Conservation (phyloP, 2,888 invertebrate genomes). For the Falcaria lacertinaria region DNA sequence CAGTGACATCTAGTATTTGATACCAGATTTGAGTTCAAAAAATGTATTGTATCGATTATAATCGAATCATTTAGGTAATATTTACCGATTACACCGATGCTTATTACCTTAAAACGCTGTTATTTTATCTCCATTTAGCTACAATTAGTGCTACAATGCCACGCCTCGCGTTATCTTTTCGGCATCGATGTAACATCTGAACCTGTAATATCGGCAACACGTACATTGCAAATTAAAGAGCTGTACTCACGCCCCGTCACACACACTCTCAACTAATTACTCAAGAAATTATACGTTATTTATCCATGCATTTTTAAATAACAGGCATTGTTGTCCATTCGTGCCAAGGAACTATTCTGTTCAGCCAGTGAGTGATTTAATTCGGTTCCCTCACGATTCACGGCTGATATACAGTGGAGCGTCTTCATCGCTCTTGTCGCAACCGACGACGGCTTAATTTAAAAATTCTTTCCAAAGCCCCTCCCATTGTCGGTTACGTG, state of each 20-base stretch:
- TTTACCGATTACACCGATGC: constrained; percentile 21
- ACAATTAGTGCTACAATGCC: constrained; percentile 63
- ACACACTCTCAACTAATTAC: constrained; percentile 64
- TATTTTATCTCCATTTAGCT: constrained; percentile 58
- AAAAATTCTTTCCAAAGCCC: constrained; percentile 20
- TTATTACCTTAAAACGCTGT: constrained; percentile 40
- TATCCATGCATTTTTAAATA: constrained; percentile 73
- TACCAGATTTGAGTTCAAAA: too few relatives aligned
- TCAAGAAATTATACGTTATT: constrained; percentile 71
- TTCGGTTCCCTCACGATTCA: constrained; percentile 61
- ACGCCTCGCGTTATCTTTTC: constrained; percentile 50
- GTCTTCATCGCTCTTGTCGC: constrained; percentile 52
- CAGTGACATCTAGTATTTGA: constrained; percentile 25
- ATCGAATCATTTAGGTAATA: constrained; percentile 11
- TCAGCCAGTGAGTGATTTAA: constrained; percentile 73
- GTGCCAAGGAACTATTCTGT: constrained; percentile 73
- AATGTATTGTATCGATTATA: constrained; percentile 11
- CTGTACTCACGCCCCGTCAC: constrained; percentile 71
- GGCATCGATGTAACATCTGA: constrained; percentile 54
- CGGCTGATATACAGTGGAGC: constrained; percentile 47
- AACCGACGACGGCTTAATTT: constrained; percentile 36
- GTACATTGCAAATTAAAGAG: constrained; percentile 64
- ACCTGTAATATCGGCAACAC: constrained; percentile 53
- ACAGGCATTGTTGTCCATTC: constrained; percentile 74
- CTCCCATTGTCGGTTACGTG: not conserved